Percentiles rank a stretch among this genome's conserved stretches.
Conservation (phyloP, 2,888 invertebrate genomes). For the Cenopis cana region DNA sequence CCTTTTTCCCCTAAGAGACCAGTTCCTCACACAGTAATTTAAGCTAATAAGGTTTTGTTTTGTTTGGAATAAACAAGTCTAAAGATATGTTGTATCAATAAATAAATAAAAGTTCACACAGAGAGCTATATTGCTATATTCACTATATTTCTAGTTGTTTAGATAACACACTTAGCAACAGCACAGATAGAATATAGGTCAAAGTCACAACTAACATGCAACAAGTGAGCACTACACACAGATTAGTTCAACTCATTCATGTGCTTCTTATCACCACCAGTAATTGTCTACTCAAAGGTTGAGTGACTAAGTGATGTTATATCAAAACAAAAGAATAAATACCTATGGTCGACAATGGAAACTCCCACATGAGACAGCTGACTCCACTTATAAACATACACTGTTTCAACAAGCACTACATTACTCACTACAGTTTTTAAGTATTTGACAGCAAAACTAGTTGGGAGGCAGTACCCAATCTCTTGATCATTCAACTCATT, state of each 20-base stretch:
- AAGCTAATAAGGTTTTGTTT: too few relatives aligned
- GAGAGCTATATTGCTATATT: neutral
- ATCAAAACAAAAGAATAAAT: slow-evolving; percentile 32
- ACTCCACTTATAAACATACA: slow-evolving; percentile 35
- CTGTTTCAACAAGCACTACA: slow-evolving; percentile 39
- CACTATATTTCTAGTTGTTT: neutral
- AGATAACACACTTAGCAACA: slow-evolving; percentile 13
- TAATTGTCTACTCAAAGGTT: slow-evolving; percentile 14
- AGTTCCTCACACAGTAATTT: neutral
- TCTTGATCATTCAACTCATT: slow-evolving; percentile 56
- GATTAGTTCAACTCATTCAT: slow-evolving; percentile 12
- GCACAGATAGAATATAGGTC: slow-evolving; percentile 36
- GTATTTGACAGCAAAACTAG: slow-evolving; percentile 41
- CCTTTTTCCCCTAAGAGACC: neutral
- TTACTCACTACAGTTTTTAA: slow-evolving; percentile 38
- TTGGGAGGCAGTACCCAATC: slow-evolving; percentile 25
- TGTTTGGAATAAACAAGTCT: too few relatives aligned
- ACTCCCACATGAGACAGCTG: slow-evolving; percentile 27
- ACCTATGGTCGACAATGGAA: slow-evolving; percentile 26
- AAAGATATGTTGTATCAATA: too few relatives aligned
- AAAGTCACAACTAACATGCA: slow-evolving; percentile 39
- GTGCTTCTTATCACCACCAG: slow-evolving; percentile 17
- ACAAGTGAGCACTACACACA: slow-evolving; percentile 30
- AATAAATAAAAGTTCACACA: neutral
- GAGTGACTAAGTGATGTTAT: slow-evolving; percentile 6